A percentile compares a stretch with the other conserved stretches of the same genome.
Conservation (phyloP, 2,888 invertebrate species). For the Drosophila kanekoi region DNA sequence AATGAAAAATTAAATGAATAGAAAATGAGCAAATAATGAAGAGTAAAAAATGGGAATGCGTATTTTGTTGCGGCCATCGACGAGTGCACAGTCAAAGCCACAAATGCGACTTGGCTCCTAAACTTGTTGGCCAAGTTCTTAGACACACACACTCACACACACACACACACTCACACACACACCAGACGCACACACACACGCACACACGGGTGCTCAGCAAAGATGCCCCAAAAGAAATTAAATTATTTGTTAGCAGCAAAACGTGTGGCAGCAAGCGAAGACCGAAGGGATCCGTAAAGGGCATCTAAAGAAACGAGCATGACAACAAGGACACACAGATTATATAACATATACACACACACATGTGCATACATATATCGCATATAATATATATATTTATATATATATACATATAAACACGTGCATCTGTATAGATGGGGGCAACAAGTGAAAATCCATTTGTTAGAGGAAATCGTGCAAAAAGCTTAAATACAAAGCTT, state of each 20-base stretch:
- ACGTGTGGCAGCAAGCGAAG: conserved; percentile 23
- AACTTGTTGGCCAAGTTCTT: conserved; percentile 43
- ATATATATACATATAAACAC: neutral
- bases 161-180: conserved; percentile 1
- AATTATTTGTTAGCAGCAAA: conserved; percentile 70
- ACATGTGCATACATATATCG: conserved; percentile 6
- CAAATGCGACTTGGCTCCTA: conserved; percentile 34
- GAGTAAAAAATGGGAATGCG: no score
- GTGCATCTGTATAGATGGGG: conserved; percentile 41
- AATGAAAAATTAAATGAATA: no score
- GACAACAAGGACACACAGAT: conserved; percentile 72
- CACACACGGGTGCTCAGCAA: neutral
- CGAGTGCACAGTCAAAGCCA: conserved; percentile 12
- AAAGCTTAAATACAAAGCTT: conserved; percentile 82
- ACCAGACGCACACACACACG: conserved; percentile 3
- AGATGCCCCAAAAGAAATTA: conserved; percentile 64
- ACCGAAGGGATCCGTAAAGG: conserved; percentile 38
- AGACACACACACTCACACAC: neutral
- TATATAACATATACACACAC: conserved; percentile 49
- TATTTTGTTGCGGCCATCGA: conserved; percentile 28
- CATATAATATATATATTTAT: neutral
- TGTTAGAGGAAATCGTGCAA: conserved; percentile 79
- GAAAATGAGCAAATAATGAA: no score
- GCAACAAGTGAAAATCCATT: conserved; percentile 79
- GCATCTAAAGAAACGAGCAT: conserved; percentile 66